phyloP scores from a whole-genome alignment of 2,797 vertebrate genomes.

The Menidia menidia region DNA sequence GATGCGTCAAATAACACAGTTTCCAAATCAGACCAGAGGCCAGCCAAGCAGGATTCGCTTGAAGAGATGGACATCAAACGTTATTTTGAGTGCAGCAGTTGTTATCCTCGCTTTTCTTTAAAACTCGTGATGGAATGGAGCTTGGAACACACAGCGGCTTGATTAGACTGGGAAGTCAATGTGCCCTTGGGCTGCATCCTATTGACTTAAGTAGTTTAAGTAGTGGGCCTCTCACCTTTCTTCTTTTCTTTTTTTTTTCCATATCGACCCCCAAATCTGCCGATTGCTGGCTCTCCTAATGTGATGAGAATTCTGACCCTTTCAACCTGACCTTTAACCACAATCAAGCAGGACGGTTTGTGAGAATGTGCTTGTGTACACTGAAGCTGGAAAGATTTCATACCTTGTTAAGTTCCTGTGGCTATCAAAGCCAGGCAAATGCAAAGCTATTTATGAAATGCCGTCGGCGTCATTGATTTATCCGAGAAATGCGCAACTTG shows the following conservation, averaged over 20 bases:
- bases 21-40: conserved; percentile 35
- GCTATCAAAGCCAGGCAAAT: background rate
- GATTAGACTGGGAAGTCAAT: conserved; percentile 59
- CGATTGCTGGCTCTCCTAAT: conserved; percentile 37
- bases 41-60: conserved; percentile 45
- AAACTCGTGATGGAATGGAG: conserved; percentile 35
- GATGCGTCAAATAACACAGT: conserved; percentile 58
- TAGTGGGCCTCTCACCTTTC: conserved; percentile 37
- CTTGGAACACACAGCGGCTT: conserved; percentile 37
- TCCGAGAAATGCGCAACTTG: background rate
- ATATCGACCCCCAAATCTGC: conserved; percentile 36
- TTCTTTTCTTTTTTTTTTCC: conserved; percentile 26
- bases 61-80: conserved; percentile 62
- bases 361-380: conserved; percentile 20
- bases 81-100: conserved; percentile 44
- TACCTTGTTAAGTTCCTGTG: conserved; percentile 3
- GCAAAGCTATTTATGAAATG: background rate
- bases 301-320: conserved; percentile 33
- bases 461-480: background rate
- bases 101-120: conserved; percentile 36
- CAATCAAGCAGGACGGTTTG: background rate
- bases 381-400: conserved; percentile 19
- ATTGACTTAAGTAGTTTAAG: conserved; percentile 67
- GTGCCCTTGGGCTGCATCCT: conserved; percentile 71
- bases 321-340: conserved; percentile 25